Percentiles rank a stretch among this genome's conserved stretches.
These are phyloP conservation scores for Otis tarda DNA, from an alignment of 2,113 vertebrate genomes.

Conservation along the genomic window DNA sequence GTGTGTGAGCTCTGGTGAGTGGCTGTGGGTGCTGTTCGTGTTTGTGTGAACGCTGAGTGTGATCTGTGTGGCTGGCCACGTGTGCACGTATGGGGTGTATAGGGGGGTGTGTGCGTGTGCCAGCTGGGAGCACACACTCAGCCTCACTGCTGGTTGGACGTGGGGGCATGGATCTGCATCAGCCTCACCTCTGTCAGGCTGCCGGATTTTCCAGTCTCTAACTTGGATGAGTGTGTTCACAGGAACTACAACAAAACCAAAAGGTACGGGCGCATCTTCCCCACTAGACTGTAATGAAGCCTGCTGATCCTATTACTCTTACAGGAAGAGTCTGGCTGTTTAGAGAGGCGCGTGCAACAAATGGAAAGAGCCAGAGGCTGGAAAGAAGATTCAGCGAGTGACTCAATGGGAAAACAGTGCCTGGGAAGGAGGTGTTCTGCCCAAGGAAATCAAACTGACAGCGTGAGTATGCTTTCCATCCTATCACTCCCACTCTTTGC, in stretches of 20 bases:
- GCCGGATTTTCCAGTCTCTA: neutral
- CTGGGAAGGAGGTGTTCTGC: neutral
- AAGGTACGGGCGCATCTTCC: neutral
- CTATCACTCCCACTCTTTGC: neutral
- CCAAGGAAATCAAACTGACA: neutral
- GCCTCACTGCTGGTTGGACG: rapidly evolving
- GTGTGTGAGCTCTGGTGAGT: rapidly evolving
- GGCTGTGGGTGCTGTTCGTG: rapidly evolving
- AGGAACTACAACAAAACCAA: neutral
- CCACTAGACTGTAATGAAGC: neutral
- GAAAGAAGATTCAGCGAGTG: neutral
- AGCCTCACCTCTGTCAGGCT: neutral
- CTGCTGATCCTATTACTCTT: neutral
- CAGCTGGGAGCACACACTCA: rapidly evolving
- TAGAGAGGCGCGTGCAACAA: neutral
- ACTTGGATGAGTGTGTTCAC: neutral
- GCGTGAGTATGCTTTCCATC: neutral
- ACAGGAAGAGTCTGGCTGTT: neutral
- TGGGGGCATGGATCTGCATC: rapidly evolving
- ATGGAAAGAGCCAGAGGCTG: neutral
- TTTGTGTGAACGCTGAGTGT: neutral
- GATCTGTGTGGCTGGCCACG: rapidly evolving
- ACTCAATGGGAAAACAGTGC: neutral
- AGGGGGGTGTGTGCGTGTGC: neutral
- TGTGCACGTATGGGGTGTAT: no score